phyloP scores from a whole-genome alignment of 2,113 vertebrate species.

The Plotosus lineatus region DNA sequence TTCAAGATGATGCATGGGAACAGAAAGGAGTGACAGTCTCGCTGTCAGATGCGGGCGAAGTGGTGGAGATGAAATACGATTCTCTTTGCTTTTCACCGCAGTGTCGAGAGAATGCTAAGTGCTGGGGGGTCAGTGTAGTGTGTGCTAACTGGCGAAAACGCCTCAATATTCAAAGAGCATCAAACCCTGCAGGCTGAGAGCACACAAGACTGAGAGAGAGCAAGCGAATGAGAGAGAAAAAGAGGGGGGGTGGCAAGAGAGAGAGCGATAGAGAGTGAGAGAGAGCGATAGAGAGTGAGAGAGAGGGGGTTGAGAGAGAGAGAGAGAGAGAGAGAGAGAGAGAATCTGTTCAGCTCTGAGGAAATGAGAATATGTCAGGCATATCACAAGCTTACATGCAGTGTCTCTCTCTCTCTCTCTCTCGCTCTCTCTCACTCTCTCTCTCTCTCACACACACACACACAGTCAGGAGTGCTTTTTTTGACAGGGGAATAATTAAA shows the following conservation, averaged over 20 bases:
- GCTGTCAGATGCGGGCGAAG: neutral
- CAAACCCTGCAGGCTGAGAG: neutral
- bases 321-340: neutral
- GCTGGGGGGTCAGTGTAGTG: conserved; percentile 1
- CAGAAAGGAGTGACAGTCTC: neutral
- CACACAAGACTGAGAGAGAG: neutral
- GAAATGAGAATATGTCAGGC: conserved; percentile 22
- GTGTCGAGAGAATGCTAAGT: neutral
- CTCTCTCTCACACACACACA: conserved; percentile 5
- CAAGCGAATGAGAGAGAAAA: neutral
- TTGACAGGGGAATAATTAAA: conserved; percentile 29
- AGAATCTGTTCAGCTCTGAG: neutral
- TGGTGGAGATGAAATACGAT: neutral
- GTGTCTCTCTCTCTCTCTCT: neutral
- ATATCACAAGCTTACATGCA: no score
- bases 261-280: neutral
- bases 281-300: neutral
- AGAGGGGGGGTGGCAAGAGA: no score
- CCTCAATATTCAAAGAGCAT: neutral
- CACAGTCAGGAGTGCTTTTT: conserved; percentile 3
- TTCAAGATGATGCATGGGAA: conserved; percentile 19
- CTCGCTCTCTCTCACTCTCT: neutral
- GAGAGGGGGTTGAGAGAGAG: neutral
- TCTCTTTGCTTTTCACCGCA: neutral
- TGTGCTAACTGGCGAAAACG: conserved; percentile 23